Evolutionary conservation across 2,888 invertebrate genomes (phyloP).

Genomic region (Rugalucina vietnamica): DNA sequence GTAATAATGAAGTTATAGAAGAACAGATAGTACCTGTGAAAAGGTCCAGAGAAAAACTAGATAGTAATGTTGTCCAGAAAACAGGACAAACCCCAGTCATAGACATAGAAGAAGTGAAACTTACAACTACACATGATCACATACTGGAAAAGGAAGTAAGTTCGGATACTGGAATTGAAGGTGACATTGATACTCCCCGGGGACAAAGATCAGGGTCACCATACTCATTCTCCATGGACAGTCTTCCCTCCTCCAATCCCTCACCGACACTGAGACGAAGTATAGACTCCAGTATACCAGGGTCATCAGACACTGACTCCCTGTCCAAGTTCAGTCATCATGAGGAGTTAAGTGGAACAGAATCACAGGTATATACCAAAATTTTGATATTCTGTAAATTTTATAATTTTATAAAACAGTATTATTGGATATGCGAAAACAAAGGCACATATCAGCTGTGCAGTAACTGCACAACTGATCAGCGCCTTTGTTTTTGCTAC

Average conservation of each 20-base stretch:
- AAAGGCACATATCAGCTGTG: no score
- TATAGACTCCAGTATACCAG: conserved; percentile 46
- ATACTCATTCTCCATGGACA: conserved; percentile 71
- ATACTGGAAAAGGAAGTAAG: not conserved
- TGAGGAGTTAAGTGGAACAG: conserved; percentile 59
- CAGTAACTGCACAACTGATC: no score
- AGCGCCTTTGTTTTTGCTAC: no score
- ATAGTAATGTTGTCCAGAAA: not conserved
- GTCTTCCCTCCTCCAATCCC: conserved; percentile 69
- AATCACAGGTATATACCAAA: conserved; percentile 32
- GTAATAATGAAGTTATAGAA: not conserved
- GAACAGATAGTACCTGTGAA: not conserved
- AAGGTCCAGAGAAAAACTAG: not conserved
- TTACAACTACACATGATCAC: not conserved
- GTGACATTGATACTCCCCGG: not conserved
- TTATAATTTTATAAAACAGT: no score
- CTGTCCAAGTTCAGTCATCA: conserved; percentile 54
- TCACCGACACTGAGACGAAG: conserved; percentile 60
- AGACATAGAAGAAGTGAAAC: not conserved
- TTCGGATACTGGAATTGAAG: not conserved
- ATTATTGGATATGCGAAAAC: no score
- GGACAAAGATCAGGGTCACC: conserved; percentile 61
- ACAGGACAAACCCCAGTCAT: not conserved
- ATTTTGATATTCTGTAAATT: no score
- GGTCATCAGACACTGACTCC: conserved; percentile 66